These are phyloP conservation scores for Polyploca ridens DNA, from an alignment of 2,888 invertebrate species.

Conservation along the genomic window DNA sequence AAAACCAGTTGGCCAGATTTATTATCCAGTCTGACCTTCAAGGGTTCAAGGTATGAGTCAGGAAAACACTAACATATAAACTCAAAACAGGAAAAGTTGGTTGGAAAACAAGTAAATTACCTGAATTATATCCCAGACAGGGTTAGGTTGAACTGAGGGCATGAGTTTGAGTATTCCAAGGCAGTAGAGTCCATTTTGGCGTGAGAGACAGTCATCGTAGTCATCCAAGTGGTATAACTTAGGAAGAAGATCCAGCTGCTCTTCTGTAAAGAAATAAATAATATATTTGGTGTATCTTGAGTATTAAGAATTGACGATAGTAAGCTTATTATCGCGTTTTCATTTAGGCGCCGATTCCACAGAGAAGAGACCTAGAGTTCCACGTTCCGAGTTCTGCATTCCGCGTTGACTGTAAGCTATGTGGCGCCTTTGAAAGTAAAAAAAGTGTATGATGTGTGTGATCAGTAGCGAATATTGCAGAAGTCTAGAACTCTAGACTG, in stretches of 20 bases:
- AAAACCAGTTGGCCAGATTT: not conserved
- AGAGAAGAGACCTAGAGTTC: no score
- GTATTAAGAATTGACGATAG: no score
- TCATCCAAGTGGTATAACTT: slow-evolving; percentile 44
- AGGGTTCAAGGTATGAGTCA: not conserved
- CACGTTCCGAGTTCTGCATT: no score
- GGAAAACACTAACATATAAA: not conserved
- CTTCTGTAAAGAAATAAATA: slow-evolving; percentile 27
- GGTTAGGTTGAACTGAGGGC: slow-evolving; percentile 27
- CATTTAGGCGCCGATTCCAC: no score
- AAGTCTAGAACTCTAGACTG: no score
- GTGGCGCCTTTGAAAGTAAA: no score
- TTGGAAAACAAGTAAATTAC: slow-evolving; percentile 21
- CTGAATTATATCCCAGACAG: slow-evolving; percentile 34
- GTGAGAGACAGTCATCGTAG: slow-evolving; percentile 38
- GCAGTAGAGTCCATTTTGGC: slow-evolving; percentile 38
- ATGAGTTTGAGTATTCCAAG: slow-evolving; percentile 39
- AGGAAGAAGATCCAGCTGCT: slow-evolving; percentile 33
- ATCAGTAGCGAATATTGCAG: no score
- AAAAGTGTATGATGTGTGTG: no score
- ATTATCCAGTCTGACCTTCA: not conserved
- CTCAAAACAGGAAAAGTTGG: not conserved
- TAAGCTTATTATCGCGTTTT: no score
- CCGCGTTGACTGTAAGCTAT: no score
- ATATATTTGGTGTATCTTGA: no score